phyloP scores from a whole-genome alignment of 2,797 vertebrate species.

The Capromys pilorides region DNA sequence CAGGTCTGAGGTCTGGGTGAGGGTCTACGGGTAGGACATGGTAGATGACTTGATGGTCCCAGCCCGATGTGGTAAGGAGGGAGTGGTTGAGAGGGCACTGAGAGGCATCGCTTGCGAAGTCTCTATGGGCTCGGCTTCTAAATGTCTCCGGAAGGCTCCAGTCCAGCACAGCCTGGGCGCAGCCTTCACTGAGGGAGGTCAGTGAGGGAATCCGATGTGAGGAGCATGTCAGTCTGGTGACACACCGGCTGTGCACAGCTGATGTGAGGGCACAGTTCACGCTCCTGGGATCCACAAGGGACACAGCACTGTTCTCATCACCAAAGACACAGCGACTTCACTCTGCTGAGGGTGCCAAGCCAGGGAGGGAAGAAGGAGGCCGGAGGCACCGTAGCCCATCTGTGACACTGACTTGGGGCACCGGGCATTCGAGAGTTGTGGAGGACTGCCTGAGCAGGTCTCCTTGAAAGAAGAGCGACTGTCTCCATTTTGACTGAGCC shows the following conservation, averaged over 20 bases:
- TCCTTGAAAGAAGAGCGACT: too few relatives aligned
- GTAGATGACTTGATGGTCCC: constrained; percentile 97
- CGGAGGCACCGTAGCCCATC: constrained; percentile 87
- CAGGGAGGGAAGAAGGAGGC: constrained; percentile 89
- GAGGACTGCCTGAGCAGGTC: too few relatives aligned
- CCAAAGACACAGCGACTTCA: constrained; percentile 91
- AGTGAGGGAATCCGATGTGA: constrained; percentile 90
- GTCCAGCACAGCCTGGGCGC: constrained; percentile 92
- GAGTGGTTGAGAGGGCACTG: constrained; percentile 91
- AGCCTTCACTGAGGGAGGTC: constrained; percentile 95
- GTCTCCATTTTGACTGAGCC: too few relatives aligned
- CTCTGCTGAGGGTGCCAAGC: constrained; percentile 94
- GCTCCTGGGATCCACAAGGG: constrained; percentile 90
- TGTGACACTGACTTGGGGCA: constrained; percentile 94
- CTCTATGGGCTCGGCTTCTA: constrained; percentile 91
- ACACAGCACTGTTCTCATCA: constrained; percentile 92
- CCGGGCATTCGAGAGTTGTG: constrained; percentile 95
- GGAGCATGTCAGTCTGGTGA: constrained; percentile 92
- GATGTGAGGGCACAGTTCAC: constrained; percentile 83
- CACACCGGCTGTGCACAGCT: constrained; percentile 87
- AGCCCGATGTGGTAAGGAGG: constrained; percentile 93
- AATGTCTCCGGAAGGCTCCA: constrained; percentile 91
- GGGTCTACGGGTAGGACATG: constrained; percentile 86
- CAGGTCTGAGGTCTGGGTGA: constrained; percentile 76
- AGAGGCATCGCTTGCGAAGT: constrained; percentile 92